Percentiles rank a stretch among this genome's conserved stretches.
phyloP scores from a whole-genome alignment of 2,797 vertebrate genomes.

The Bovichtus variegatus region DNA sequence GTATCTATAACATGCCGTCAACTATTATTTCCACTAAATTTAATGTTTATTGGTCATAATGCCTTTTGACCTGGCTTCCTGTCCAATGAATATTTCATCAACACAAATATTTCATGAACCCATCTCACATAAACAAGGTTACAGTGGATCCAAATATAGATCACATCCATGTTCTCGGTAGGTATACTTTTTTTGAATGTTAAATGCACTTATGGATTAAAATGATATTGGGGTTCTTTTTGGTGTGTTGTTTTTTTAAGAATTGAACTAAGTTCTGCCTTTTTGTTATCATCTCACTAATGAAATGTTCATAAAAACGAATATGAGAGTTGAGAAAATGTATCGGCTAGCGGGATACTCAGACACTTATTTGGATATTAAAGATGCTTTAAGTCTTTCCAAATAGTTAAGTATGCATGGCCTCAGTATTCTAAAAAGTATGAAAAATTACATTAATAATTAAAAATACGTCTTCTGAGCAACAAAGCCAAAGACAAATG shows the following conservation, averaged over 20 bases:
- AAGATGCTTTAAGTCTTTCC: constrained; percentile 3
- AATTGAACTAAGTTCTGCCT: constrained; percentile 9
- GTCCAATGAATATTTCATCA: constrained; percentile 82
- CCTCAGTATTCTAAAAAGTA: constrained; percentile 22
- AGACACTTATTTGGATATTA: constrained; percentile 34
- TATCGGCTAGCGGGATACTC: constrained; percentile 1
- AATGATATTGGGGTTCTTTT: constrained; percentile 69
- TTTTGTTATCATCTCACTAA: constrained; percentile 8
- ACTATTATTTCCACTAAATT: constrained; percentile 79
- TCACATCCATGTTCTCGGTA: constrained; percentile 65
- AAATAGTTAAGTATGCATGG: constrained; percentile 32
- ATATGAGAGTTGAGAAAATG: not conserved
- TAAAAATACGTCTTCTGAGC: constrained; percentile 49
- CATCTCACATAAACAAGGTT: constrained; percentile 74
- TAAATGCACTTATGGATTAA: constrained; percentile 76
- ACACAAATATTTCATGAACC: constrained; percentile 82
- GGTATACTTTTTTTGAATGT: constrained; percentile 70
- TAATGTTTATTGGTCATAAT: constrained; percentile 78
- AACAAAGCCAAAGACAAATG: constrained; percentile 55
- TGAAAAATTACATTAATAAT: constrained; percentile 54
- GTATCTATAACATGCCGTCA: constrained; percentile 77
- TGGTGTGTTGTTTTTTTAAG: constrained; percentile 59
- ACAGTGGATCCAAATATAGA: constrained; percentile 74
- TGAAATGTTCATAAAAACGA: constrained; percentile 7
- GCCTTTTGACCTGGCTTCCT: constrained; percentile 77